phyloP scores from a whole-genome alignment of 2,113 vertebrate species.

The Aix galericulata region DNA sequence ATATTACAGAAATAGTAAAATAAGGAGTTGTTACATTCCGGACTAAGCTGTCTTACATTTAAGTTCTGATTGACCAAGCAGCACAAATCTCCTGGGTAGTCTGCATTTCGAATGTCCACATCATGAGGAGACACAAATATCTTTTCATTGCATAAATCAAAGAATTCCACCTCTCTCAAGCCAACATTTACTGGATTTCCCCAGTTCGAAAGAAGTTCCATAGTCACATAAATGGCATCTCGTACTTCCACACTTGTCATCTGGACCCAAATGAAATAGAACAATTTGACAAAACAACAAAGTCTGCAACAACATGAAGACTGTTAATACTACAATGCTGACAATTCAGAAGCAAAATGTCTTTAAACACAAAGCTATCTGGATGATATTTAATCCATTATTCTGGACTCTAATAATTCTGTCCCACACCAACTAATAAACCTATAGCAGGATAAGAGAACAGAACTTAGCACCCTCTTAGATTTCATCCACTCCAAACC shows the following conservation, averaged over 20 bases:
- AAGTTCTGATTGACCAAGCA: constrained; percentile 85
- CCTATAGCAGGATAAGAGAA: background rate
- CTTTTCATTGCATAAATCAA: constrained; percentile 81
- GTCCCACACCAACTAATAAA: background rate
- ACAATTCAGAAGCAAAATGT: background rate
- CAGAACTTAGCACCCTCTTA: background rate
- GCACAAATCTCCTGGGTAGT: constrained; percentile 83
- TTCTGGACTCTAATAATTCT: background rate
- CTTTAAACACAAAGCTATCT: background rate
- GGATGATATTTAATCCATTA: background rate
- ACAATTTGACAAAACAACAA: background rate
- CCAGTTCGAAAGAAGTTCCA: constrained; percentile 98
- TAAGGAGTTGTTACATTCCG: background rate
- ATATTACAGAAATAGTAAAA: background rate
- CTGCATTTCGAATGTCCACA: constrained; percentile 85
- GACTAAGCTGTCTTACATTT: constrained; percentile 76
- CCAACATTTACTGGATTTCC: constrained; percentile 83
- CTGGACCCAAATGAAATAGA: constrained; percentile 11
- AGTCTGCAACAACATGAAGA: background rate
- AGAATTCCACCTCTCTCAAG: constrained; percentile 92
- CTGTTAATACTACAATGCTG: background rate
- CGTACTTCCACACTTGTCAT: constrained; percentile 36
- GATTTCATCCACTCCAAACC: background rate
- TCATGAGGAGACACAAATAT: constrained; percentile 91
- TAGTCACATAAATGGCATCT: constrained; percentile 86